Conservation (phyloP, 2,797 vertebrate genomes). For the Phrynocephalus vlangalii region DNA sequence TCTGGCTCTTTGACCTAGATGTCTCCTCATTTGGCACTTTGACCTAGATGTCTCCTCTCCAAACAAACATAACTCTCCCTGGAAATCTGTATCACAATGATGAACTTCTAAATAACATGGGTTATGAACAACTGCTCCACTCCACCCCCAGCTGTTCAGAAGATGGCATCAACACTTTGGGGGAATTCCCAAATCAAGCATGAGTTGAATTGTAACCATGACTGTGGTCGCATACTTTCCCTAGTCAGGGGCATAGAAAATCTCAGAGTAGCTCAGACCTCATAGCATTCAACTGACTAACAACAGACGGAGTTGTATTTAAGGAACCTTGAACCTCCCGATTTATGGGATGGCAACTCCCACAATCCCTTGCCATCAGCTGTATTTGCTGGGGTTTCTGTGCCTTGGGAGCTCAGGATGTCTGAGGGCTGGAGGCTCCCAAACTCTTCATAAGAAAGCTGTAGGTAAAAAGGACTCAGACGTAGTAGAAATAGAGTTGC, state of each 20-base stretch:
- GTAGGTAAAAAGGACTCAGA: no score
- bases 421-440: no score
- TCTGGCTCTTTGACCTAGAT: background rate
- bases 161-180: background rate
- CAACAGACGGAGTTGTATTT: background rate
- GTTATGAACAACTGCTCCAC: background rate
- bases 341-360: background rate
- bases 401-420: background rate
- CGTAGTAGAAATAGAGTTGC: no score
- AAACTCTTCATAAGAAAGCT: no score
- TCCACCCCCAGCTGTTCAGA: background rate
- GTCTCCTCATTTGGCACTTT: background rate
- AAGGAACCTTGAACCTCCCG: background rate
- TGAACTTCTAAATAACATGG: constrained; percentile 37
- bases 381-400: background rate
- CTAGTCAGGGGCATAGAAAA: no score
- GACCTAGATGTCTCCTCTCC: background rate
- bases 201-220: background rate
- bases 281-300: background rate
- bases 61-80: constrained; percentile 9
- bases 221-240: background rate
- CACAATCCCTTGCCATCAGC: background rate
- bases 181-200: background rate
- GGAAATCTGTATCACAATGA: constrained; percentile 37
- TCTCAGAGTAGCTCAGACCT: no score